Percentiles rank a stretch among this genome's conserved stretches.
Conservation (phyloP, 2,888 invertebrate genomes). For the Clistopyga incitator region DNA sequence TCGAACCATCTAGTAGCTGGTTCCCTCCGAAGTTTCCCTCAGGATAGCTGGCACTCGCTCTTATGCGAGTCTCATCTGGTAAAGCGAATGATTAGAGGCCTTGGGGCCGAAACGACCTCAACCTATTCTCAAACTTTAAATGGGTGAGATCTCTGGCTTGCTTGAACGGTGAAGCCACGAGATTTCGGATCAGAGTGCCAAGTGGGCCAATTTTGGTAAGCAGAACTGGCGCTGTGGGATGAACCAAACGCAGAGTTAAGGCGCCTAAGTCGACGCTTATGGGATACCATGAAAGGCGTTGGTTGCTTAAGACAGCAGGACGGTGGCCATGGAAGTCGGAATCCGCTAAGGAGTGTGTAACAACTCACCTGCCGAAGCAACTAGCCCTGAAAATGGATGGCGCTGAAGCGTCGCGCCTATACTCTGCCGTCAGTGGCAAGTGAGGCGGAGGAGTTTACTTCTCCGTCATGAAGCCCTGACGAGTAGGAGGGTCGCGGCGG, state of each 20-base stretch:
- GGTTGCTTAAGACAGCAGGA: constrained; percentile 89
- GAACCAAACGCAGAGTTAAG: constrained; percentile 60
- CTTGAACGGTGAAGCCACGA: constrained; percentile 86
- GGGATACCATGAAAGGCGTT: too few relatives aligned
- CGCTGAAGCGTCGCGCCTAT: constrained; percentile 86
- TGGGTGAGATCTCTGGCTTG: constrained; percentile 89
- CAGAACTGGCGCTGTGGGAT: constrained; percentile 70
- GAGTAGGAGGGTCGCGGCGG: constrained; percentile 88
- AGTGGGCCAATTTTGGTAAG: constrained; percentile 68
- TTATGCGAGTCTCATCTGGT: constrained; percentile 84
- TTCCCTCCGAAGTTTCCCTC: constrained; percentile 92
- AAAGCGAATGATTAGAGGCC: constrained; percentile 91
- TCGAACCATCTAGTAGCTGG: constrained; percentile 92
- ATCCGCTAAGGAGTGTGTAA: constrained; percentile 85
- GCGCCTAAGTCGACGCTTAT: constrained; percentile 83
- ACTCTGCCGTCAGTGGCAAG: too few relatives aligned
- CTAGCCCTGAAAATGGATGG: constrained; percentile 89
- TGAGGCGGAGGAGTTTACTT: too few relatives aligned
- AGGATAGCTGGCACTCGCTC: constrained; percentile 81
- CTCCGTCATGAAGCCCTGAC: constrained; percentile 87
- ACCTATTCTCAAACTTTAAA: constrained; percentile 92
- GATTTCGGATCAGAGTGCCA: constrained; percentile 73
- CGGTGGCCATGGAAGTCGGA: constrained; percentile 92
- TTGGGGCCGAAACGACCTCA: constrained; percentile 89
- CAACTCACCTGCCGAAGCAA: constrained; percentile 87